Conservation (phyloP, 1,140 invertebrate genomes). For the Heliconius melpomene region DNA sequence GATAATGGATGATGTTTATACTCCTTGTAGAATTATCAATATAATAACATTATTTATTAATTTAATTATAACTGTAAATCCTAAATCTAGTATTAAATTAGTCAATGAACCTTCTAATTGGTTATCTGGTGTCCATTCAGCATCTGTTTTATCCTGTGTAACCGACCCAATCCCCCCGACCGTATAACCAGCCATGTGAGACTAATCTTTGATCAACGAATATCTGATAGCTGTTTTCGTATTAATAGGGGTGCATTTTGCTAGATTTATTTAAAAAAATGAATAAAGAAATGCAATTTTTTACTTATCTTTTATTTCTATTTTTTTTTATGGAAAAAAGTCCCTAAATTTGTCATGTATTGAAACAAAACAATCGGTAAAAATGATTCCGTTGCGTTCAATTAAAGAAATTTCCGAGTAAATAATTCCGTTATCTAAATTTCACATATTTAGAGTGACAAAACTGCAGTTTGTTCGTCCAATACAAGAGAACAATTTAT, state of each 20-base stretch:
- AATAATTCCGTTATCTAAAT: no score
- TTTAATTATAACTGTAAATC: background rate
- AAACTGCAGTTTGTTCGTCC: no score
- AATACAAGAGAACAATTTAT: no score
- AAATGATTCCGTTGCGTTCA: background rate
- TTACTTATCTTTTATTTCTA: background rate
- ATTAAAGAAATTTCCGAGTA: background rate
- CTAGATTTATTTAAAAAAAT: background rate
- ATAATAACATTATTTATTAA: background rate
- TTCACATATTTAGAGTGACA: no score
- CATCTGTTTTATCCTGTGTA: constrained; percentile 22
- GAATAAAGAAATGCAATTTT: no score
- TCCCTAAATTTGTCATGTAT: background rate
- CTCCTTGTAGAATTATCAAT: background rate
- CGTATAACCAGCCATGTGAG: constrained; percentile 27
- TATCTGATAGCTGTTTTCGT: constrained; percentile 11
- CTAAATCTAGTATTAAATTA: background rate
- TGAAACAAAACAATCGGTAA: background rate
- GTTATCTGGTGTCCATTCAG: constrained; percentile 25
- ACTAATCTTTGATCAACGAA: constrained; percentile 28
- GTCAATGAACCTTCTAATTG: constrained; percentile 24
- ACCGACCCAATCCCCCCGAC: background rate
- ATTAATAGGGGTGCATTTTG: constrained; percentile 10
- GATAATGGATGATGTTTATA: background rate
- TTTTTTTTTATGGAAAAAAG: no score